Conservation (phyloP, 1,140 invertebrate species). For the Chlorops oryzae region DNA sequence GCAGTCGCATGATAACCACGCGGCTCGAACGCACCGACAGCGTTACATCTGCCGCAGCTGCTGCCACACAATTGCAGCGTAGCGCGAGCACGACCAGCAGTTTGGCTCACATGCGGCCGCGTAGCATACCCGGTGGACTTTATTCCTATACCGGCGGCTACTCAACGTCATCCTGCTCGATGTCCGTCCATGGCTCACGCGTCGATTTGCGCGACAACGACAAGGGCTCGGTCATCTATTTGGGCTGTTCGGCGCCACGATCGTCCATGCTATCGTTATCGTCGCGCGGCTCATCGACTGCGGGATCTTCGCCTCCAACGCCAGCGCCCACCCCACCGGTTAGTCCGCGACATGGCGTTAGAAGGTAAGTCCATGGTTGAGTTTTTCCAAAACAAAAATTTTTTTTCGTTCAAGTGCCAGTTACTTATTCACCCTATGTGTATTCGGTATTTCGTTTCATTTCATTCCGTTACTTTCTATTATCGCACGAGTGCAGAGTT, state of each 20-base stretch:
- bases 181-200: conserved; percentile 59
- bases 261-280: conserved; percentile 27
- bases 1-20: conserved; percentile 15
- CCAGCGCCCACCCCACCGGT: conserved; percentile 53
- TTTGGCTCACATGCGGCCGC: conserved; percentile 52
- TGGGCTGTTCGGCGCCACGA: conserved; percentile 40
- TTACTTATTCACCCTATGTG: too few relatives aligned
- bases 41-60: neutral
- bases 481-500: too few relatives aligned
- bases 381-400: too few relatives aligned
- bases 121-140: conserved; percentile 65
- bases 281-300: conserved; percentile 42
- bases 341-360: conserved; percentile 50
- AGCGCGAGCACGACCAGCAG: conserved; percentile 56
- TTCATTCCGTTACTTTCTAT: too few relatives aligned
- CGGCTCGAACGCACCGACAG: too few relatives aligned
- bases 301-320: conserved; percentile 53
- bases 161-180: conserved; percentile 28
- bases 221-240: conserved; percentile 52
- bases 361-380: conserved; percentile 25
- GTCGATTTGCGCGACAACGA: conserved; percentile 57
- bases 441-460: too few relatives aligned
- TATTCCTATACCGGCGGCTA: conserved; percentile 69
- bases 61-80: conserved; percentile 34
- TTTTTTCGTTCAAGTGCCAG: too few relatives aligned